These are phyloP conservation scores for Pedetes capensis DNA, from an alignment of 2,113 vertebrate species.

Conservation along the genomic window DNA sequence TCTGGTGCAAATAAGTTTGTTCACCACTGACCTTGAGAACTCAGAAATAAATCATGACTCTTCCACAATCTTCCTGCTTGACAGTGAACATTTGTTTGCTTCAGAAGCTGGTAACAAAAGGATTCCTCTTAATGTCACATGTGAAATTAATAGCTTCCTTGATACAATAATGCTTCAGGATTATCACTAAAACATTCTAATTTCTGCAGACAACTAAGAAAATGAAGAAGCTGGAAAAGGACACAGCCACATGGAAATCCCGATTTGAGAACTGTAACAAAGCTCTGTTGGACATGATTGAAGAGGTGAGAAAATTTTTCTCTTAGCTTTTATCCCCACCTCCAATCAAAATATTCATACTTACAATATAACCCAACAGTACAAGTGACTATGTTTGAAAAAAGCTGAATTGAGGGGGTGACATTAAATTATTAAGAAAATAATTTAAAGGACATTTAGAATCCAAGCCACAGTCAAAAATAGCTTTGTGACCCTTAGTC, in stretches of 20 bases:
- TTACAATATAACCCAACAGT: not conserved
- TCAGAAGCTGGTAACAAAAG: conserved; percentile 19
- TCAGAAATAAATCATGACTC: conserved; percentile 19
- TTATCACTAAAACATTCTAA: conserved; percentile 46
- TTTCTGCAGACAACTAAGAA: conserved; percentile 93
- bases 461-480: not conserved
- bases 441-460: conserved; percentile 24
- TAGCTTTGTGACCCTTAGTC: not conserved
- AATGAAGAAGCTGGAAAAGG: conserved; percentile 97
- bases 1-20: not conserved
- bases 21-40: not conserved
- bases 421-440: not conserved
- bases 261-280: conserved; percentile 98
- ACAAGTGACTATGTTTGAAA: not conserved
- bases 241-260: conserved; percentile 93
- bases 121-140: not conserved
- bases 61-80: not conserved
- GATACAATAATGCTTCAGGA: not conserved
- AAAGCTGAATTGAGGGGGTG: not conserved
- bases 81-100: not conserved
- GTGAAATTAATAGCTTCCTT: conserved; percentile 50
- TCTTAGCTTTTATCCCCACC: not conserved
- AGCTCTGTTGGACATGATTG: conserved; percentile 94
- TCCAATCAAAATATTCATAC: not conserved
- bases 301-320: conserved; percentile 88